These are phyloP conservation scores for Cosmia trapezina DNA, from an alignment of 2,888 invertebrate species.

Conservation along the genomic window DNA sequence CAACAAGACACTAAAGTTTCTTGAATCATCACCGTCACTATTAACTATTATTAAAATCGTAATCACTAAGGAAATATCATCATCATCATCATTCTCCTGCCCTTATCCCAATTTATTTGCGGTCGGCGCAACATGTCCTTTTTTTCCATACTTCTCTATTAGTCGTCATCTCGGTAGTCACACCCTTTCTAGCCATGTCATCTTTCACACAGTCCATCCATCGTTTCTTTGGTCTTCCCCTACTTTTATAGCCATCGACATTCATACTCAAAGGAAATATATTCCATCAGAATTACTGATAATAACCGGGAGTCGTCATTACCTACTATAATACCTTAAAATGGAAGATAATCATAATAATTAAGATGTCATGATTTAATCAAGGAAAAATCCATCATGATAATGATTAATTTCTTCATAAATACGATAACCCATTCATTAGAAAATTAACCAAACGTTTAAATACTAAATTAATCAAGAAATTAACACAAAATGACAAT, in stretches of 20 bases:
- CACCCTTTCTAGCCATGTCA: too few relatives aligned
- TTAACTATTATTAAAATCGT: neutral
- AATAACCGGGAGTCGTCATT: neutral
- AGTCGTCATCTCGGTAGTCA: too few relatives aligned
- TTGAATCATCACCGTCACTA: too few relatives aligned
- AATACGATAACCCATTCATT: neutral
- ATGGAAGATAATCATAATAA: neutral
- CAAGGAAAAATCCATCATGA: neutral
- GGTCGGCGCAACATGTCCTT: too few relatives aligned
- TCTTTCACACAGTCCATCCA: too few relatives aligned
- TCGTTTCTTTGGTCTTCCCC: too few relatives aligned
- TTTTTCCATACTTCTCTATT: too few relatives aligned
- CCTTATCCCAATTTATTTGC: too few relatives aligned
- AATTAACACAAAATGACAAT: slow-evolving; percentile 11
- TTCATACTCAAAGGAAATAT: neutral
- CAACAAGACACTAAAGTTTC: too few relatives aligned
- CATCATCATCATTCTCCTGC: too few relatives aligned
- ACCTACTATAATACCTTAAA: neutral
- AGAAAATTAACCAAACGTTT: neutral
- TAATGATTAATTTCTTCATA: slow-evolving; percentile 10
- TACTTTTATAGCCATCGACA: too few relatives aligned
- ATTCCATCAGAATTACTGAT: neutral
- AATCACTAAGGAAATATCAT: neutral
- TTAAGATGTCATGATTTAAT: neutral
- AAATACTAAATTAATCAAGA: neutral